Evolutionary conservation across 2,888 invertebrate genomes (phyloP).

Genomic region (Lochmaea capreae): DNA sequence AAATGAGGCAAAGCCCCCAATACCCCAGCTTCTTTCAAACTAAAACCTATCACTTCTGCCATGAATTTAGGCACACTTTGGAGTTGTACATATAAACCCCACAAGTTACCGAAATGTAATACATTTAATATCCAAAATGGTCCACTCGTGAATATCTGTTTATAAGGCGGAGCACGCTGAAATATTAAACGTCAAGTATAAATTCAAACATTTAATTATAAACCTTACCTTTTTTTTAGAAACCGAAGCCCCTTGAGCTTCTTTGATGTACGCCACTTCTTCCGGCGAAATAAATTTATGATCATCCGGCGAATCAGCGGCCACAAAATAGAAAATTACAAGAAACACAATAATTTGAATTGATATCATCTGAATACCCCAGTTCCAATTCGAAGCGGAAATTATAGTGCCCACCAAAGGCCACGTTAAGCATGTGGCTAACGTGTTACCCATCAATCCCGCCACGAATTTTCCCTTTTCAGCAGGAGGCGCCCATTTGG

Average conservation of each 20-base stretch:
- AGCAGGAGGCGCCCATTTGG: constrained; percentile 80
- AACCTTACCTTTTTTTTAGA: constrained; percentile 54
- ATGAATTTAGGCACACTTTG: constrained; percentile 51
- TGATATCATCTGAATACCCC: constrained; percentile 75
- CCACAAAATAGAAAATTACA: constrained; percentile 72
- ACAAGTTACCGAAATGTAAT: constrained; percentile 53
- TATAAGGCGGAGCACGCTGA: constrained; percentile 50
- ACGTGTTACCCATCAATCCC: constrained; percentile 78
- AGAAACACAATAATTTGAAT: constrained; percentile 70
- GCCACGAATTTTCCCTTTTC: constrained; percentile 80
- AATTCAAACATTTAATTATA: too few species aligned
- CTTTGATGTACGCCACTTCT: constrained; percentile 72
- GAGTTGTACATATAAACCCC: constrained; percentile 50
- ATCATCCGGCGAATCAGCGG: constrained; percentile 73
- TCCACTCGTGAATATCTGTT: constrained; percentile 44
- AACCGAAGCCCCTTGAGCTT: constrained; percentile 50
- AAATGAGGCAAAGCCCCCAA: constrained; percentile 55
- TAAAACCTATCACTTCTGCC: constrained; percentile 50
- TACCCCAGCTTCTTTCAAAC: constrained; percentile 52
- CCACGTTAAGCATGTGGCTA: constrained; percentile 79
- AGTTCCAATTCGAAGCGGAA: constrained; percentile 74
- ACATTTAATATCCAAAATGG: constrained; percentile 51
- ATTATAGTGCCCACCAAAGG: constrained; percentile 75
- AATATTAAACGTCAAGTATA: constrained; percentile 30
- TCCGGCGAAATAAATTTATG: constrained; percentile 73